These are phyloP conservation scores for Cyaniris semiargus DNA, from an alignment of 2,888 invertebrate species.

Conservation along the genomic window DNA sequence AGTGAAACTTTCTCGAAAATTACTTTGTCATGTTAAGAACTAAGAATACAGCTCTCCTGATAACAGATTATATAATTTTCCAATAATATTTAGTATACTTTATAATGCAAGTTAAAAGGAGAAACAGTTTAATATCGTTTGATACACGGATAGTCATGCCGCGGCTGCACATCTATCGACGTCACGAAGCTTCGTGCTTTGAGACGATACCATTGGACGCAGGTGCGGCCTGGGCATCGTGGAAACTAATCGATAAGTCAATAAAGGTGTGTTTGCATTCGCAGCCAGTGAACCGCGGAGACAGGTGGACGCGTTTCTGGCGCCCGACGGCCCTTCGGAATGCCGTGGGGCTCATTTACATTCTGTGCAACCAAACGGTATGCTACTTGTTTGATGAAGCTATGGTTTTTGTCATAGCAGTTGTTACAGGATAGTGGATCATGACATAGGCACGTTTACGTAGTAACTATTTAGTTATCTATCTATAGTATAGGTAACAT, in stretches of 20 bases:
- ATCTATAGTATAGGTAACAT: not conserved
- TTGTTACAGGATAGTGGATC: not conserved
- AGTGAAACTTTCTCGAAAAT: too few relatives aligned
- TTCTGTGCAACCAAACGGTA: not conserved
- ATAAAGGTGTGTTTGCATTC: slow-evolving; percentile 18
- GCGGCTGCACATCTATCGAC: too few relatives aligned
- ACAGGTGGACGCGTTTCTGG: slow-evolving; percentile 5
- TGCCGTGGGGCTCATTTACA: not conserved
- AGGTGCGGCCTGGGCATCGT: too few relatives aligned
- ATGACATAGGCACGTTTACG: not conserved
- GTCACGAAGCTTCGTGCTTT: too few relatives aligned
- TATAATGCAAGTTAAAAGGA: too few relatives aligned
- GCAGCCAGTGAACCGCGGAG: slow-evolving; percentile 1
- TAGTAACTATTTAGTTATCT: not conserved
- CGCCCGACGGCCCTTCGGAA: not conserved
- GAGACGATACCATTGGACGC: too few relatives aligned
- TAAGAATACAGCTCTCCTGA: too few relatives aligned
- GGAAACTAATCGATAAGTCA: not conserved
- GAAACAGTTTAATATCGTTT: too few relatives aligned
- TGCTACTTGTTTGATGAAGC: not conserved
- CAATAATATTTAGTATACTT: too few relatives aligned
- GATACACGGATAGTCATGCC: too few relatives aligned
- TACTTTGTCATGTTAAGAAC: too few relatives aligned
- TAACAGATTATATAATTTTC: too few relatives aligned
- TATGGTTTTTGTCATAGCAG: not conserved